Evolutionary conservation across 1,140 invertebrate genomes (phyloP).

Genomic region (Drosophila novamexicana): DNA sequence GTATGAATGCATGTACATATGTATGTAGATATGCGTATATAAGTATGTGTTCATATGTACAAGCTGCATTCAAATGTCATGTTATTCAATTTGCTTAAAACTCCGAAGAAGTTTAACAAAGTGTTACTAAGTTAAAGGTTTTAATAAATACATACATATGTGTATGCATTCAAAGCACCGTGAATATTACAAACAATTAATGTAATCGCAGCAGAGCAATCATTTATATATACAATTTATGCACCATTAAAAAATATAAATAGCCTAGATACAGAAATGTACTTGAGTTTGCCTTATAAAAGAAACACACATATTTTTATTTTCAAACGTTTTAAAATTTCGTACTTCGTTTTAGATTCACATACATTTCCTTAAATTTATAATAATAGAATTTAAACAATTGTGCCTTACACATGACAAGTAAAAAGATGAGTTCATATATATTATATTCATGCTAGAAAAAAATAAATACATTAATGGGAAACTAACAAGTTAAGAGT

Average conservation of each 20-base stretch:
- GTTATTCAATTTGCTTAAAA: neutral
- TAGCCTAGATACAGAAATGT: constrained; percentile 10
- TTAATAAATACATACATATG: neutral
- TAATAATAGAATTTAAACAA: constrained; percentile 3
- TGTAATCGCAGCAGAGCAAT: neutral
- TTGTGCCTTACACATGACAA: neutral
- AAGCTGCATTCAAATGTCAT: neutral
- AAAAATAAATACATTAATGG: constrained; percentile 4
- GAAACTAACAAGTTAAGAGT: constrained; percentile 10
- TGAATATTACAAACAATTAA: neutral
- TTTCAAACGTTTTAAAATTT: neutral
- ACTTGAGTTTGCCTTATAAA: constrained; percentile 10
- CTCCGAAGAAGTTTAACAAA: neutral
- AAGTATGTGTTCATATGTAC: neutral
- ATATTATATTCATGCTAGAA: constrained; percentile 1
- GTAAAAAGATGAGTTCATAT: neutral
- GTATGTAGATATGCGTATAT: neutral
- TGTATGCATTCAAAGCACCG: neutral
- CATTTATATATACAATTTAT: neutral
- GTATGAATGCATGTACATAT: constrained; percentile 11
- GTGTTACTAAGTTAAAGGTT: neutral
- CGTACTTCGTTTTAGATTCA: constrained; percentile 1
- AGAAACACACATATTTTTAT: neutral
- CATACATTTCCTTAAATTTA: constrained; percentile 4
- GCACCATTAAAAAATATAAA: constrained; percentile 4